phyloP scores from a whole-genome alignment of 2,888 invertebrate species.

The Synergus itoensis region DNA sequence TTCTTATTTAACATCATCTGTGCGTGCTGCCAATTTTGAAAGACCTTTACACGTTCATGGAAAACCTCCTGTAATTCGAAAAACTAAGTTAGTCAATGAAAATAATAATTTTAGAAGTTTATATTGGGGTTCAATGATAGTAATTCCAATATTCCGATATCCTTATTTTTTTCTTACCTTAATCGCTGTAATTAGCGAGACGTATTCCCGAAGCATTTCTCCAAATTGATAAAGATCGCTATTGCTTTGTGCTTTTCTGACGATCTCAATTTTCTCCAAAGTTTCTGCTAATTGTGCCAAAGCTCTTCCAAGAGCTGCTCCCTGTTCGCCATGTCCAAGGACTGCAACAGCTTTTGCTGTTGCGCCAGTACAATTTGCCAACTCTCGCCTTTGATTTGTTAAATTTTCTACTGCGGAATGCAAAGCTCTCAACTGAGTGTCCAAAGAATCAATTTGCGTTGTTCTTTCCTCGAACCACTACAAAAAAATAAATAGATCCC shows the following conservation, averaged over 20 bases:
- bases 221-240: slow-evolving; percentile 95
- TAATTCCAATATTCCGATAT: not conserved
- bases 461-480: slow-evolving; percentile 99
- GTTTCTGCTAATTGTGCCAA: slow-evolving; percentile 92
- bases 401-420: slow-evolving; percentile 93
- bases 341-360: slow-evolving; percentile 94
- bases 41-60: slow-evolving; percentile 88
- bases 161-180: slow-evolving; percentile 81
- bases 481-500: slow-evolving; percentile 55
- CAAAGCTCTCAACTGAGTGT: slow-evolving; percentile 91
- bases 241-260: slow-evolving; percentile 95
- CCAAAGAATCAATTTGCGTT: slow-evolving; percentile 93
- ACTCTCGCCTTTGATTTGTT: slow-evolving; percentile 91
- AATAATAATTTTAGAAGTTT: slow-evolving; percentile 14
- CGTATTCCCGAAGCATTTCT: slow-evolving; percentile 97
- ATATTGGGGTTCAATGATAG: not conserved
- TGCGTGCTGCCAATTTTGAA: slow-evolving; percentile 98
- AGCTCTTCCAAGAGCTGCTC: slow-evolving; percentile 93
- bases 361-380: slow-evolving; percentile 87
- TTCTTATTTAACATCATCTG: slow-evolving; percentile 96
- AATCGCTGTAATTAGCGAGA: slow-evolving; percentile 93
- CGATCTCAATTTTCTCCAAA: slow-evolving; percentile 86
- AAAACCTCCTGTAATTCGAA: slow-evolving; percentile 82
- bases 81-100: slow-evolving; percentile 27
- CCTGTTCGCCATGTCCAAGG: slow-evolving; percentile 95